These are phyloP conservation scores for Brachionus koreanus DNA, from an alignment of 1,140 invertebrate genomes.

Conservation along the genomic window DNA sequence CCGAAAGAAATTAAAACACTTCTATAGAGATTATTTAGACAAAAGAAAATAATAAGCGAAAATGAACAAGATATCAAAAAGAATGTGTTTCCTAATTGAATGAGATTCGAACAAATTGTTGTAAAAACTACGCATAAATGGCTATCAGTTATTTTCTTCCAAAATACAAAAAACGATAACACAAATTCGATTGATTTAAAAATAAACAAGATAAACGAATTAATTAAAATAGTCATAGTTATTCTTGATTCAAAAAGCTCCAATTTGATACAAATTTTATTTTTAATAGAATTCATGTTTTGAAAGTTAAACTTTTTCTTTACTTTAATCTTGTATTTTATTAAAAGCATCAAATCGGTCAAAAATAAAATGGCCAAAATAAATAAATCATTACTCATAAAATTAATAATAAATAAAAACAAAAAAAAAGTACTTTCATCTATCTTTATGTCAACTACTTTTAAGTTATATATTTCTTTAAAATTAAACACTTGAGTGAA, in stretches of 20 bases:
- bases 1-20: neutral
- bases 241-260: neutral
- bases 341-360: neutral
- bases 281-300: neutral
- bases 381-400: neutral
- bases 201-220: neutral
- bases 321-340: neutral
- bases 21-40: neutral
- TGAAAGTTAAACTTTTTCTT: neutral
- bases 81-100: neutral
- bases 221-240: neutral
- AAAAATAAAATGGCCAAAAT: neutral
- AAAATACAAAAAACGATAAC: neutral
- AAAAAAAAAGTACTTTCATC: neutral
- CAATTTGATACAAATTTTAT: neutral
- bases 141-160: neutral
- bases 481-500: neutral
- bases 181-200: neutral
- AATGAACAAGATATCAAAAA: neutral
- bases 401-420: neutral
- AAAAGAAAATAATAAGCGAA: neutral
- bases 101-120: neutral
- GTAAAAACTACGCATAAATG: neutral
- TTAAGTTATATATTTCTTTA: neutral
- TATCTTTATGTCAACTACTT: neutral